Evolutionary conservation across 2,888 invertebrate species (phyloP).

Genomic region (Leptopilina drosophilae): DNA sequence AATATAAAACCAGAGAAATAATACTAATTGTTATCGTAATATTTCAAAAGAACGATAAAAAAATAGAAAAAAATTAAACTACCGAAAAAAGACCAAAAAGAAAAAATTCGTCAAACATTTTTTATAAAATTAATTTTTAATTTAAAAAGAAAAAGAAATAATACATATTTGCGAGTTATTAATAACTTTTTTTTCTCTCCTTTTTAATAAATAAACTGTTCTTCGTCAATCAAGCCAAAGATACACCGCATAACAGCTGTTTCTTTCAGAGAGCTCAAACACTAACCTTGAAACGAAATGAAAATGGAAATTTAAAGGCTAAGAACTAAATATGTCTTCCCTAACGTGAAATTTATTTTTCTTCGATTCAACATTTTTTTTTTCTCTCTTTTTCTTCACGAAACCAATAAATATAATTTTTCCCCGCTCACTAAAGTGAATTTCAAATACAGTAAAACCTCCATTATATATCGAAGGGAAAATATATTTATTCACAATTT

Average conservation of each 20-base stretch:
- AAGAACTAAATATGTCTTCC: conserved; percentile 17
- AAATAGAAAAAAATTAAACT: neutral
- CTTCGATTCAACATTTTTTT: neutral
- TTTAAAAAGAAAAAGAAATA: neutral
- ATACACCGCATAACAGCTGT: conserved; percentile 25
- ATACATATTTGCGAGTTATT: conserved; percentile 20
- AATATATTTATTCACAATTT: too few relatives aligned
- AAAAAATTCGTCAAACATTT: too few relatives aligned
- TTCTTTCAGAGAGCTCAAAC: conserved; percentile 18
- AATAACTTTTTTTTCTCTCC: neutral
- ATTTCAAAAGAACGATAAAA: neutral
- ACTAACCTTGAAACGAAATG: conserved; percentile 28
- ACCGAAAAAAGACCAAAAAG: too few relatives aligned
- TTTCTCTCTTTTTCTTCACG: too few relatives aligned
- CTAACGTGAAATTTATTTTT: conserved; percentile 3
- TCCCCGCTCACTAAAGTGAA: too few relatives aligned
- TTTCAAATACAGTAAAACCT: too few relatives aligned
- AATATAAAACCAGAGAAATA: too few relatives aligned
- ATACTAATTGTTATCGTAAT: too few relatives aligned
- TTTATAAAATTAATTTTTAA: neutral
- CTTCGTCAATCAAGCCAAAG: conserved; percentile 25
- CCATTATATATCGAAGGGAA: too few relatives aligned
- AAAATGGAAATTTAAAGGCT: conserved; percentile 25
- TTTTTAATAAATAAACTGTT: conserved; percentile 26
- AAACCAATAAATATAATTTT: neutral